Percentiles rank a stretch among this genome's conserved stretches.
These are phyloP conservation scores for Huso huso DNA, from an alignment of 2,797 vertebrate genomes.

Conservation along the genomic window DNA sequence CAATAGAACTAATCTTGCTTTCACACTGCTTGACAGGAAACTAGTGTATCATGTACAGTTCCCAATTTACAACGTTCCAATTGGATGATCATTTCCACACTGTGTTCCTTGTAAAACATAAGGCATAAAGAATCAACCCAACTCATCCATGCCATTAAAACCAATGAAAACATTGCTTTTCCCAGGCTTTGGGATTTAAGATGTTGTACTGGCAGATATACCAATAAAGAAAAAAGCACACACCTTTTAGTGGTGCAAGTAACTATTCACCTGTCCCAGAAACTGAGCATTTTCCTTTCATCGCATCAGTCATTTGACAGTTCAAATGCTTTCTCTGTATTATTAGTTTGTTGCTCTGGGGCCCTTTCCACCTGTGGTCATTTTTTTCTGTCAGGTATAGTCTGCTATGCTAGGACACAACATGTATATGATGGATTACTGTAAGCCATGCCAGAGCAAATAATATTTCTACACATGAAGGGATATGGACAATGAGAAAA, in stretches of 20 bases:
- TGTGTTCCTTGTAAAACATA: slow-evolving; percentile 22
- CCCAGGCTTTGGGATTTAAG: neutral
- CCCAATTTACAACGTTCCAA: neutral
- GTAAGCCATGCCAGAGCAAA: neutral
- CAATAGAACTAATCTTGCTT: too few relatives aligned
- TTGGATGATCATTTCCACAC: slow-evolving; percentile 16
- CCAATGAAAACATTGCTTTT: slow-evolving; percentile 12
- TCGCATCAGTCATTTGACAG: neutral
- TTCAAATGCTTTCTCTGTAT: neutral
- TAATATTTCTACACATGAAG: neutral
- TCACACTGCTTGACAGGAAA: too few relatives aligned
- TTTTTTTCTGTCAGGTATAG: neutral
- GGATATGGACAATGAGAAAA: neutral
- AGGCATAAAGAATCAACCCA: slow-evolving; percentile 22
- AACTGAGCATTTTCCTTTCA: neutral
- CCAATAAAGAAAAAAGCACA: neutral
- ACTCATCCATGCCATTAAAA: neutral
- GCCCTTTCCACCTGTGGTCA: neutral
- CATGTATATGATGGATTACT: neutral
- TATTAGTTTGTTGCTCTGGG: neutral
- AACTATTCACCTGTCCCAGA: neutral
- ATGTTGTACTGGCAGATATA: neutral
- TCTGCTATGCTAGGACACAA: neutral
- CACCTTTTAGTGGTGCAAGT: neutral
- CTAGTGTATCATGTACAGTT: neutral